A percentile compares a stretch with the other conserved stretches of the same genome.
Evolutionary conservation across 2,888 invertebrate genomes (phyloP).

Genomic region (Odiellus spinosus): DNA sequence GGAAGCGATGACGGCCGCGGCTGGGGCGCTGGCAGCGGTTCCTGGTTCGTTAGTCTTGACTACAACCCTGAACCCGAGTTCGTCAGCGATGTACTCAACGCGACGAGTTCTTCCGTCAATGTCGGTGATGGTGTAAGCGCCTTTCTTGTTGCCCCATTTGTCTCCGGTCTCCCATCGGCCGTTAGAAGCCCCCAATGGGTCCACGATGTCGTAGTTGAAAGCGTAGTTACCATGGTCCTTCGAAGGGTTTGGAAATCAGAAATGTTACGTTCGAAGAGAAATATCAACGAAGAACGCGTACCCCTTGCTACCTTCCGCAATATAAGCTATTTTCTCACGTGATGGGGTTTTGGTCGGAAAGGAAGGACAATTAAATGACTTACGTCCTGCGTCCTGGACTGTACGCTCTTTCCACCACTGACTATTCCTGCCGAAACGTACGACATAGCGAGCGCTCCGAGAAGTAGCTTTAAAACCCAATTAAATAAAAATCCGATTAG

Average conservation of each 20-base stretch:
- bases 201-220: slow-evolving; percentile 15
- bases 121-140: slow-evolving; percentile 18
- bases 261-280: background rate
- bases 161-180: slow-evolving; percentile 16
- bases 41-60: slow-evolving; percentile 16
- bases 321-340: no score
- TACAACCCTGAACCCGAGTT: slow-evolving; percentile 12
- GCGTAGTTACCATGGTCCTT: slow-evolving; percentile 14
- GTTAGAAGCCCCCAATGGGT: slow-evolving; percentile 14
- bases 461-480: no score
- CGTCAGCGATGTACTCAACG: slow-evolving; percentile 17
- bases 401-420: slow-evolving; percentile 4
- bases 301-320: no score
- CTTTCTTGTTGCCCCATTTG: slow-evolving; percentile 16
- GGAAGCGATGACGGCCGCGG: slow-evolving; percentile 12
- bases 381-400: slow-evolving; percentile 8
- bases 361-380: background rate
- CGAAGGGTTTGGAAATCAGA: background rate
- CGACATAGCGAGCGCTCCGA: no score
- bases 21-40: slow-evolving; percentile 16
- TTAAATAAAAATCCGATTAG: no score
- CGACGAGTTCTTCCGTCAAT: slow-evolving; percentile 16
- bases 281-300: background rate
- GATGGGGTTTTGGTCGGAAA: no score
- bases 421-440: no score